phyloP scores from a whole-genome alignment of 2,888 invertebrate species.

The Drosophila neoperkinsi region DNA sequence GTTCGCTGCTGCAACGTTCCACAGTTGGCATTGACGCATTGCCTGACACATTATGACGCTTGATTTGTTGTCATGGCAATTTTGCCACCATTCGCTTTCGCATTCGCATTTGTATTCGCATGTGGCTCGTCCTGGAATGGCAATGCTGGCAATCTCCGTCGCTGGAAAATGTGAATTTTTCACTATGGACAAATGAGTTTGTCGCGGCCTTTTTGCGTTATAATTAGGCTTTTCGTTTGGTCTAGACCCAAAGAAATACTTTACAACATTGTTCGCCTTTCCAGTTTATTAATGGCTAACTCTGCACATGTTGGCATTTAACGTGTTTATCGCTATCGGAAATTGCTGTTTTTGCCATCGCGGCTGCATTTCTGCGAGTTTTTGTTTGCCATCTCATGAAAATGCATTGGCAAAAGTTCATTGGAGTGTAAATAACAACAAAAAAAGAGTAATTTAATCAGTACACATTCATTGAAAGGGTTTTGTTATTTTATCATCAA shows the following conservation, averaged over 20 bases:
- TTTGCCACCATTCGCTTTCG: slow-evolving; percentile 70
- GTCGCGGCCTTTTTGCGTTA: slow-evolving; percentile 72
- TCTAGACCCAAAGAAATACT: slow-evolving; percentile 56
- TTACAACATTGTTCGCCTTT: slow-evolving; percentile 72
- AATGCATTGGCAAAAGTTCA: slow-evolving; percentile 32
- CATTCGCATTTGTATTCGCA: slow-evolving; percentile 11
- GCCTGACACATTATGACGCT: slow-evolving; percentile 81
- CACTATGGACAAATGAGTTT: slow-evolving; percentile 81
- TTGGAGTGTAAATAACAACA: slow-evolving; percentile 27
- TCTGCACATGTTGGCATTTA: slow-evolving; percentile 71
- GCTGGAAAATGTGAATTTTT: slow-evolving; percentile 76
- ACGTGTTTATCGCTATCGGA: slow-evolving; percentile 66
- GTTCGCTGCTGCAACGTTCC: slow-evolving; percentile 22
- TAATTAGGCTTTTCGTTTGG: slow-evolving; percentile 57
- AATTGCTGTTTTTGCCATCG: slow-evolving; percentile 37
- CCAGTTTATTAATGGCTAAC: slow-evolving; percentile 78
- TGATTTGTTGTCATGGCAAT: slow-evolving; percentile 79
- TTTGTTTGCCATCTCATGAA: slow-evolving; percentile 11
- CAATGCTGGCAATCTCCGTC: slow-evolving; percentile 48
- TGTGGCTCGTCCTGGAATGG: slow-evolving; percentile 58
- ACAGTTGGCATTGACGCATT: slow-evolving; percentile 76
- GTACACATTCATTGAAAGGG: slow-evolving; percentile 10
- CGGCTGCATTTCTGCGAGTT: slow-evolving; percentile 29
- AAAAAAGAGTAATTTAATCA: slow-evolving; percentile 30
- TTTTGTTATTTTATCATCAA: slow-evolving; percentile 9